phyloP scores from a whole-genome alignment of 2,113 vertebrate species.

The Oreotragus oreotragus region DNA sequence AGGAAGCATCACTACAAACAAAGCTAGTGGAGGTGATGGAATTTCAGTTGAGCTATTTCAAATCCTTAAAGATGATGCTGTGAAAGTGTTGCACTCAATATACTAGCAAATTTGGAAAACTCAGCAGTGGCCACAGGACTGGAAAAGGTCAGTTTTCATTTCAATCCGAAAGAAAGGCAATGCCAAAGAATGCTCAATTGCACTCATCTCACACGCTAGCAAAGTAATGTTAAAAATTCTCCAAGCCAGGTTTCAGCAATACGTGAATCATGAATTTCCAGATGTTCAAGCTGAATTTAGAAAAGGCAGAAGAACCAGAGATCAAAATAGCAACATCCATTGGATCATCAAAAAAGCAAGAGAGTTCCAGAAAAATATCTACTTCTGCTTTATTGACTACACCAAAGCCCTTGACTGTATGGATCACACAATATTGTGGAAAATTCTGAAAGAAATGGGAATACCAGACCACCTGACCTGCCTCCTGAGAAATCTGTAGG shows the following conservation, averaged over 20 bases:
- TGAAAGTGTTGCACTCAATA: not conserved
- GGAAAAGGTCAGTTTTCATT: not conserved
- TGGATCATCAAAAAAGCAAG: not conserved
- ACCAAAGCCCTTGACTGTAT: not conserved
- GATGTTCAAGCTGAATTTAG: not conserved
- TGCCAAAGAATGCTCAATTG: not conserved
- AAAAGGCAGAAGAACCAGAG: not conserved
- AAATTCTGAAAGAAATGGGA: not conserved
- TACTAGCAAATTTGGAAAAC: not conserved
- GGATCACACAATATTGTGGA: not conserved
- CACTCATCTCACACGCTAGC: not conserved
- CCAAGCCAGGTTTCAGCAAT: not conserved
- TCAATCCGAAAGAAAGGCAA: not conserved
- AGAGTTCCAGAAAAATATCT: not conserved
- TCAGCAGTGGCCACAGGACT: not conserved
- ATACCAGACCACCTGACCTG: not conserved
- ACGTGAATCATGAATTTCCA: not conserved
- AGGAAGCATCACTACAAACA: not conserved
- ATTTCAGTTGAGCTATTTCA: not conserved
- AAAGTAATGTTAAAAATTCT: not conserved
- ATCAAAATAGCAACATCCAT: not conserved
- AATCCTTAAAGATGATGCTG: not conserved
- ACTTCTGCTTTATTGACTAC: not conserved
- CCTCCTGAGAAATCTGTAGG: not conserved
- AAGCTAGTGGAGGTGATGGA: not conserved